phyloP scores from a whole-genome alignment of 92 coral and sea anemone genomes.

The Heteractis magnifica region DNA sequence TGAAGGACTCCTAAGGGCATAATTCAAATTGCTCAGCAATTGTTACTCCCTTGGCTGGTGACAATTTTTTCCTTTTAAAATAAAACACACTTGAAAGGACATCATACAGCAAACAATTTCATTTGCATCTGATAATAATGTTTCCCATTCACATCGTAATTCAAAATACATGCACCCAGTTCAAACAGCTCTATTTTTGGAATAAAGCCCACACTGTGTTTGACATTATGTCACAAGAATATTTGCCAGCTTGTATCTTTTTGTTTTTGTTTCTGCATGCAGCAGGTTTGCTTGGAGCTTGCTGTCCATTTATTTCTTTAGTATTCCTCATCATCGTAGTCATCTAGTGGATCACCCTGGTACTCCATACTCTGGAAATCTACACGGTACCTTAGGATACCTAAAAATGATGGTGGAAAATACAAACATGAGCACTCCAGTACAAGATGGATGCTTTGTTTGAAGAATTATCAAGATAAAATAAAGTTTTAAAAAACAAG shows the following conservation, averaged over 20 bases:
- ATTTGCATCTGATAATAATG: no score
- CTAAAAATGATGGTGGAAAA: conserved; percentile 21
- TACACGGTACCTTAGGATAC: conserved; percentile 87
- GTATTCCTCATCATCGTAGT: conserved; percentile 79
- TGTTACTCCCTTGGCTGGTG: no score
- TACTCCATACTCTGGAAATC: conserved; percentile 91
- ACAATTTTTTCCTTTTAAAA: no score
- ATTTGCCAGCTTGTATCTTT: neutral
- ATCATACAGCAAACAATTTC: no score
- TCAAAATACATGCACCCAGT: no score
- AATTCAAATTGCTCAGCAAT: no score
- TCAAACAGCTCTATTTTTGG: no score
- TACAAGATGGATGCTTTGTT: neutral
- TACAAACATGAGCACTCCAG: neutral
- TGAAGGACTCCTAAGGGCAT: no score
- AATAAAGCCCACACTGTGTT: no score
- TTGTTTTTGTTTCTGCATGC: neutral
- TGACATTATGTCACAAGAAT: neutral
- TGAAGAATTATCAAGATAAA: neutral
- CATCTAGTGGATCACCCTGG: conserved; percentile 61
- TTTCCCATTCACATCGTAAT: no score
- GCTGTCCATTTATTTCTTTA: conserved; percentile 3
- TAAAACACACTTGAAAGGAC: no score
- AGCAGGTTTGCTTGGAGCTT: neutral
- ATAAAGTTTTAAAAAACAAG: neutral